Percentiles rank a stretch among this genome's conserved stretches.
These are phyloP conservation scores for Acanthaster planci DNA, from an alignment of 35 echinoderm and acorn worm genomes.

Conservation along the genomic window DNA sequence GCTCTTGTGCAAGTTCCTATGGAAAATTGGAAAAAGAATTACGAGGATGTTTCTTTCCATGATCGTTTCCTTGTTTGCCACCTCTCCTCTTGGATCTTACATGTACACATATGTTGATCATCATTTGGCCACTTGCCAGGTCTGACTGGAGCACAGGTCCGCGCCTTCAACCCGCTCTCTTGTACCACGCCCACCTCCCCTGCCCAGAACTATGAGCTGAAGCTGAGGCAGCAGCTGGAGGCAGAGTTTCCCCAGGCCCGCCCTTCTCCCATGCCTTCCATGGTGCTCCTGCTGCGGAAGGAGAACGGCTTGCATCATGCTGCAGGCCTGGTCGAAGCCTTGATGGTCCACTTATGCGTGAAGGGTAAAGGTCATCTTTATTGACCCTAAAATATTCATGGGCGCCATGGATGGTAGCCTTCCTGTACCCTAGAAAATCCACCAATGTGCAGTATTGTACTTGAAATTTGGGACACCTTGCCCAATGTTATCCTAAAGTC, in stretches of 20 bases:
- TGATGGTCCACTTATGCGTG: constrained; percentile 74
- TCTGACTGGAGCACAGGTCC: constrained; percentile 67
- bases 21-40: too few species aligned
- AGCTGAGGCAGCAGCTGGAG: constrained; percentile 60
- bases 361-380: constrained; percentile 51
- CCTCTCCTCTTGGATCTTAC: too few species aligned
- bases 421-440: too few species aligned
- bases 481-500: too few species aligned
- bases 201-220: constrained; percentile 67
- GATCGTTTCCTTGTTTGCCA: too few species aligned
- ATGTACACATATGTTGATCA: too few species aligned
- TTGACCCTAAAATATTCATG: too few species aligned
- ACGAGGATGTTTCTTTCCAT: too few species aligned
- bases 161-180: constrained; percentile 80
- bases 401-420: too few species aligned
- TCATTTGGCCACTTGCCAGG: constrained; percentile 38
- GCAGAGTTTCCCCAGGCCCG: constrained; percentile 65
- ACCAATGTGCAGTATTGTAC: too few species aligned
- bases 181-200: constrained; percentile 96
- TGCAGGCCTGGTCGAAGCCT: constrained; percentile 52
- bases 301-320: constrained; percentile 81
- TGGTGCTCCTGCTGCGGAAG: constrained; percentile 64
- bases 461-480: too few species aligned
- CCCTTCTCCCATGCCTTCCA: constrained; percentile 77
- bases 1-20: too few species aligned